phyloP scores from a whole-genome alignment of 1,140 invertebrate genomes.

The Glossosoma conforme region DNA sequence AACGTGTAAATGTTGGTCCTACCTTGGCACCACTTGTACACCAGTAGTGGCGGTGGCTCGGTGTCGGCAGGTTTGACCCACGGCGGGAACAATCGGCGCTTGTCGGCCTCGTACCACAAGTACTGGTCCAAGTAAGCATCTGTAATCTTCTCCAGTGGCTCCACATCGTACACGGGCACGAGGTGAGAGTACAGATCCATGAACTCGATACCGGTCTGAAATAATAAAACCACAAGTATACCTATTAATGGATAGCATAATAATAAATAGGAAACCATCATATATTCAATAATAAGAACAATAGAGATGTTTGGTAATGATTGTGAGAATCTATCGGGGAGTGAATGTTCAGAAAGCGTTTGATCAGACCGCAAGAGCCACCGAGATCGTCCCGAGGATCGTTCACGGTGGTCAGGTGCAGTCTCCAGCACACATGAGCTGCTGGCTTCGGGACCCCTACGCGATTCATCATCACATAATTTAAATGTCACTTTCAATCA shows the following conservation, averaged over 20 bases:
- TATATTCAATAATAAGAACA: not conserved
- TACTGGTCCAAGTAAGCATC: slow-evolving; percentile 99
- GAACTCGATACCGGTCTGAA: slow-evolving; percentile 94
- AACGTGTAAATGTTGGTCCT: too few species aligned
- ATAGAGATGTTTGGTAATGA: not conserved
- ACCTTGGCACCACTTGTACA: slow-evolving; percentile 99
- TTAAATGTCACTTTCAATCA: too few species aligned
- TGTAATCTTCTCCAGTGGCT: slow-evolving; percentile 98
- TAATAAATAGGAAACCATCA: slow-evolving; percentile 3
- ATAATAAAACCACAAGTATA: slow-evolving; percentile 5
- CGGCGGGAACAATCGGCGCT: slow-evolving; percentile 91
- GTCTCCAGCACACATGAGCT: too few species aligned
- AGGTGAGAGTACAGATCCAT: slow-evolving; percentile 99
- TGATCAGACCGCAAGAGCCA: too few species aligned
- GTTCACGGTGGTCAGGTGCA: too few species aligned
- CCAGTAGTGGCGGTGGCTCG: slow-evolving; percentile 94
- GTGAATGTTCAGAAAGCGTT: too few species aligned
- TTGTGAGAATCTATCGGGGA: too few species aligned
- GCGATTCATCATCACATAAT: too few species aligned
- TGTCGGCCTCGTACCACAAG: slow-evolving; percentile 99
- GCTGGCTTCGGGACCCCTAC: too few species aligned
- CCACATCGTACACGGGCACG: slow-evolving; percentile 98
- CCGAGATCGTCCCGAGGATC: too few species aligned
- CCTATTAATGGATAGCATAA: slow-evolving; percentile 1
- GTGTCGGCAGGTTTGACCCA: slow-evolving; percentile 99